Evolutionary conservation across 2,113 vertebrate genomes (phyloP).

Genomic region (Phocoena sinus): DNA sequence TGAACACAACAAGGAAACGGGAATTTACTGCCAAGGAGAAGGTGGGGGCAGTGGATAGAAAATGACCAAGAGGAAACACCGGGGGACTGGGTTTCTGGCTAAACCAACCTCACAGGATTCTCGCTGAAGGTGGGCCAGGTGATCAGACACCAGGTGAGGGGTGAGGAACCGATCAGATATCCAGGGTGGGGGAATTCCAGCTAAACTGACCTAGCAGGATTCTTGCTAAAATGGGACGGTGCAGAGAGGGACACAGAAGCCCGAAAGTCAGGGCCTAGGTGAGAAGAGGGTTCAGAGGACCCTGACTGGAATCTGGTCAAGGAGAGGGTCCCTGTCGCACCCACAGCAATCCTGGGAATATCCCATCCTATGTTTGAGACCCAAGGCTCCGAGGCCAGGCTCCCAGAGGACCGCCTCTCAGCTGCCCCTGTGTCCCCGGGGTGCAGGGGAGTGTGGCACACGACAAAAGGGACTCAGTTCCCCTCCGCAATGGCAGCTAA

Average conservation of each 20-base stretch:
- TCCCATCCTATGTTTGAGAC: background rate
- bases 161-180: background rate
- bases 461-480: background rate
- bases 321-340: background rate
- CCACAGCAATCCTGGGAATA: background rate
- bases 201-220: background rate
- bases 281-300: background rate
- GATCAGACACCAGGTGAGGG: background rate
- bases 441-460: background rate
- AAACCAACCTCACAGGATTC: background rate
- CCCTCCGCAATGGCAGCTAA: background rate
- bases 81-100: background rate
- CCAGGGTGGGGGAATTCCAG: background rate
- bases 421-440: background rate
- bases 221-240: background rate
- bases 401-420: background rate
- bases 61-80: background rate
- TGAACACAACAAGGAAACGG: background rate
- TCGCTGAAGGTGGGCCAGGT: background rate
- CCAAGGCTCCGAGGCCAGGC: background rate
- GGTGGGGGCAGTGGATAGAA: background rate
- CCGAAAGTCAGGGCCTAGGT: background rate
- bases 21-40: background rate
- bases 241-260: background rate
- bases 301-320: background rate